A percentile compares a stretch with the other conserved stretches of the same genome.
These are phyloP conservation scores for Tachina grossa DNA, from an alignment of 2,888 invertebrate genomes.

Conservation along the genomic window DNA sequence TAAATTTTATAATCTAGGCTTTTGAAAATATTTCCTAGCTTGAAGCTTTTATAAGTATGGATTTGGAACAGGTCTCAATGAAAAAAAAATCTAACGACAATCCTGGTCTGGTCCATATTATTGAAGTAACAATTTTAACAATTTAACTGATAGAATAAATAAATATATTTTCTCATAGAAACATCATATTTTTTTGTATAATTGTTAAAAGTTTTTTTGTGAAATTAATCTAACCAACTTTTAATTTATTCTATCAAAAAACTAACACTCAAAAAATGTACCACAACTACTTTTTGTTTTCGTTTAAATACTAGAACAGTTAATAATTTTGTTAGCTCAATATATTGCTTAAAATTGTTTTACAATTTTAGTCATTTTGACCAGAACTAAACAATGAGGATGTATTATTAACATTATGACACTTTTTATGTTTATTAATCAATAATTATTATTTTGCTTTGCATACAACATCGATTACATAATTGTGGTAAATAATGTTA, in stretches of 20 bases:
- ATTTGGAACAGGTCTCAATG: no score
- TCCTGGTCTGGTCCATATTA: no score
- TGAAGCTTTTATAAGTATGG: no score
- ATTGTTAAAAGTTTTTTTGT: no score
- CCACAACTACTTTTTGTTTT: constrained; percentile 20
- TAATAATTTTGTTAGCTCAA: constrained; percentile 25
- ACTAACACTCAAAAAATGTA: constrained; percentile 5
- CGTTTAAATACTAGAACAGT: background rate
- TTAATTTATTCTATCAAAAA: background rate
- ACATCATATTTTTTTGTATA: no score
- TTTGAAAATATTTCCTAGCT: no score
- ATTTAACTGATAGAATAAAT: no score
- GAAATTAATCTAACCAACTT: no score
- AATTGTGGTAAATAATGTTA: constrained; percentile 52
- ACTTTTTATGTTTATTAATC: constrained; percentile 11
- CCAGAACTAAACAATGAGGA: constrained; percentile 30
- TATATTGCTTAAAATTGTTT: background rate
- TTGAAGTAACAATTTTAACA: no score
- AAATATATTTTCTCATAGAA: no score
- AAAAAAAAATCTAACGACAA: no score
- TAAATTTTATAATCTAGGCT: no score
- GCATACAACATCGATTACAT: constrained; percentile 68
- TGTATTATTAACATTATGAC: constrained; percentile 55
- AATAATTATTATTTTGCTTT: constrained; percentile 38
- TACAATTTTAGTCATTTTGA: constrained; percentile 19